Conservation (phyloP, 64 coral and sea anemone species). For the Stichodactyla helianthus region DNA sequence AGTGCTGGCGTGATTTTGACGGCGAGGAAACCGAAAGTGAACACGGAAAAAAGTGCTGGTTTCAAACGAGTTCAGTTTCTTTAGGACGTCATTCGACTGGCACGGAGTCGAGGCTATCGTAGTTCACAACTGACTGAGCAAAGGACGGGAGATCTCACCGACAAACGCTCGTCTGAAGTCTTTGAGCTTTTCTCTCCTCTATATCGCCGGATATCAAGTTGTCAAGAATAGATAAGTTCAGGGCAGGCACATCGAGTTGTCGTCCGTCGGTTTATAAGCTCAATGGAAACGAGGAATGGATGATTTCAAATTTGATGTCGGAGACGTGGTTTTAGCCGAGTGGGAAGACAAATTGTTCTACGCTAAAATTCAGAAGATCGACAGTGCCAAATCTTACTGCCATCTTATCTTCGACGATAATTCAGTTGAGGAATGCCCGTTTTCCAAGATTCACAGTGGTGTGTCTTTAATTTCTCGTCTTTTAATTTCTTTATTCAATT, state of each 20-base stretch:
- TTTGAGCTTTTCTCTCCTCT: slow-evolving; percentile 16
- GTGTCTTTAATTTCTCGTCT: slow-evolving; percentile 59
- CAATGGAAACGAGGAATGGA: slow-evolving; percentile 77
- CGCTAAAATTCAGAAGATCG: slow-evolving; percentile 99
- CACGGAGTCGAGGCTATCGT: slow-evolving; percentile 80
- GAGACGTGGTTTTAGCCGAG: slow-evolving; percentile 96
- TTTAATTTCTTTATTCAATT: slow-evolving; percentile 81
- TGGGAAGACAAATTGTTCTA: slow-evolving; percentile 99
- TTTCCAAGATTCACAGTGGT: slow-evolving; percentile 99
- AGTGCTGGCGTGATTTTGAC: neutral
- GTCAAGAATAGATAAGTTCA: slow-evolving; percentile 10
- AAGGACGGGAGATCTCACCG: slow-evolving; percentile 30
- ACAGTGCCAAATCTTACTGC: slow-evolving; percentile 65
- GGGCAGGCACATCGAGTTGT: slow-evolving; percentile 5
- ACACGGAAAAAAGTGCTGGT: slow-evolving; percentile 61
- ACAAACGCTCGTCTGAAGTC: slow-evolving; percentile 23
- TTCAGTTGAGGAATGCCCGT: slow-evolving; percentile 97
- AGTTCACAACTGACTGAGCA: slow-evolving; percentile 25
- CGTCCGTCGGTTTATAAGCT: slow-evolving; percentile 5
- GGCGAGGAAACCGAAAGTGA: slow-evolving; percentile 33
- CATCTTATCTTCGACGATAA: slow-evolving; percentile 97
- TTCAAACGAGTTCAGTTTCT: slow-evolving; percentile 34
- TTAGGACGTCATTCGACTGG: slow-evolving; percentile 78
- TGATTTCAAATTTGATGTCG: slow-evolving; percentile 87
- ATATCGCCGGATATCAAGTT: slow-evolving; percentile 24